Evolutionary conservation across 2,888 invertebrate genomes (phyloP).

Genomic region (Dusona sp.): DNA sequence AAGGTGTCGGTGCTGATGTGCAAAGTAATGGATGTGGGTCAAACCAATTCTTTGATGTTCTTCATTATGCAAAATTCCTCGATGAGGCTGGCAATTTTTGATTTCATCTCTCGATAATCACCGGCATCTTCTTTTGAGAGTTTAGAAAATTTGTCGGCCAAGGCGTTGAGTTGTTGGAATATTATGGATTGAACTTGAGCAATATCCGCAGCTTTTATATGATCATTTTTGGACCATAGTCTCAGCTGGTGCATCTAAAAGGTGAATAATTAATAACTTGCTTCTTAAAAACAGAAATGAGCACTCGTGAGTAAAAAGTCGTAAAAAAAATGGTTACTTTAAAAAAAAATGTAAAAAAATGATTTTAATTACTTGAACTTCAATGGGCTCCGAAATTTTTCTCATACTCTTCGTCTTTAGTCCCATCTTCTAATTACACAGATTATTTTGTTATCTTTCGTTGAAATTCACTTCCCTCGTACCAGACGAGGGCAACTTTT

Average conservation of each 20-base stretch:
- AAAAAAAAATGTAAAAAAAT: conserved; percentile 2
- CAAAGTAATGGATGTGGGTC: conserved; percentile 5
- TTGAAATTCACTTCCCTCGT: conserved; percentile 8
- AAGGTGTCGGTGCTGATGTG: neutral
- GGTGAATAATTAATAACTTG: conserved; percentile 3
- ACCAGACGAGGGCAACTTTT: conserved; percentile 44
- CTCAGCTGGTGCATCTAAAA: conserved; percentile 77
- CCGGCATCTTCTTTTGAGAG: conserved; percentile 74
- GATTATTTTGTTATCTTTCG: conserved; percentile 44
- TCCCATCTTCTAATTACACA: conserved; percentile 71
- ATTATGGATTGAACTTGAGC: conserved; percentile 73
- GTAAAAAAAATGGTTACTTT: neutral
- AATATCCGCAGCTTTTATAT: conserved; percentile 63
- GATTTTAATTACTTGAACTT: conserved; percentile 74
- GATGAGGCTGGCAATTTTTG: conserved; percentile 74
- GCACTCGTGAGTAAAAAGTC: neutral
- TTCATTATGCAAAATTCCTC: conserved; percentile 77
- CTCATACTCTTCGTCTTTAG: conserved; percentile 80
- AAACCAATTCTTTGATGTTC: conserved; percentile 75
- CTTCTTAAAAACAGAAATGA: neutral
- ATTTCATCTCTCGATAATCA: conserved; percentile 78
- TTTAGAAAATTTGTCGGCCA: conserved; percentile 77
- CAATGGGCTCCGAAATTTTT: conserved; percentile 76
- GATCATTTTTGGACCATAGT: conserved; percentile 63
- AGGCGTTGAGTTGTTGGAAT: conserved; percentile 74